Evolutionary conservation across 30 jellyfish, hydroid and myxozoan genomes (phyloP), one percentile per base, ranked within the genome.

Genomic region (Phacellophora camtschatica): DNA sequence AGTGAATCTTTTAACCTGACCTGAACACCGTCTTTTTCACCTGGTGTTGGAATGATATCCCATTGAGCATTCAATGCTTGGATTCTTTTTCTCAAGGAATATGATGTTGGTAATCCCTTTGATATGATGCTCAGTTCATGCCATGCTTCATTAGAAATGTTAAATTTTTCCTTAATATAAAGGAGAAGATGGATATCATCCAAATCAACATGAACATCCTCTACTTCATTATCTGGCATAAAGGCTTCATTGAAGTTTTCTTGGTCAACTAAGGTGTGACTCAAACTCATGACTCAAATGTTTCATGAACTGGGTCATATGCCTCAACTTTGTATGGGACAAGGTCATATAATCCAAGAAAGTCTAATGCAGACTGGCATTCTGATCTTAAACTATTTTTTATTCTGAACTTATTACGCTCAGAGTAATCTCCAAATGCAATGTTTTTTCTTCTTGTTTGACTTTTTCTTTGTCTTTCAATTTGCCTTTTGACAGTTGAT

Each of bases 1-100:
- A 27, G 43, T 23, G 13, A 18, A 23, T 61, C 61, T 11, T n/a
- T 9, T 43, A 29, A 18, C 33, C 46, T 71, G n/a, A 71, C 31
- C 12, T 71, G 84, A n/a, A 48, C 61, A 13, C 84, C 84, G 39
- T 71, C 84, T 13, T 27, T 48, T 7, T 28, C n/a, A n/a, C 24
- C 24, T 5, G 84, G 84, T 13, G 55, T 41, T 12, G 84, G 71
- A n/a, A 6, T 7, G 25, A 71, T 15, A 42, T 71, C 12, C 53
- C 61, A 41, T 30, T 20, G 12, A n/a, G 7, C 15, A 29, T 71
- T 71, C 33, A 71, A 32, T 1, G 19, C 1, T 43, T 71, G 28
- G 12, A 71, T 10, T 71, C 71, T 8, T 19, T 39, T 20, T 24
- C 55, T 41, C 41, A 71, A 31, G 33, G 12, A 7, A 51, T 48